Evolutionary conservation across 2,888 invertebrate genomes (phyloP).

Genomic region (Andricus curvator): DNA sequence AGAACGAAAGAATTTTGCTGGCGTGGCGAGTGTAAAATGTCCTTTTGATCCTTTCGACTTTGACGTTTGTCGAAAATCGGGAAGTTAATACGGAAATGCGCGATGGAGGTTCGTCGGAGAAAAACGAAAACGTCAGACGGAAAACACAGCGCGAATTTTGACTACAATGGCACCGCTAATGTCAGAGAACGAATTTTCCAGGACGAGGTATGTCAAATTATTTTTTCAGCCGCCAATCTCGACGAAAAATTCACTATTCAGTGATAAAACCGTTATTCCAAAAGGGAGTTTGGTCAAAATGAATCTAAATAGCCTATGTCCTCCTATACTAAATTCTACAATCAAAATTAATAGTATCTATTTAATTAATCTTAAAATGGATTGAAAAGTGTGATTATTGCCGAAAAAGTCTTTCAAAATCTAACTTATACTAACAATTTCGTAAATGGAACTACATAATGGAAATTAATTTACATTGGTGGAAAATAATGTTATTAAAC

Average conservation of each 20-base stretch:
- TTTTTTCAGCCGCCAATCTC: constrained; percentile 10
- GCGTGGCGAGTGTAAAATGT: constrained; percentile 33
- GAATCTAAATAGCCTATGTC: too few relatives aligned
- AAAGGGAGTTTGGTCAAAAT: too few relatives aligned
- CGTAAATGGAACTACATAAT: too few relatives aligned
- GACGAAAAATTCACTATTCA: not conserved
- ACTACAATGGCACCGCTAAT: constrained; percentile 51
- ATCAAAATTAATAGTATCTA: too few relatives aligned
- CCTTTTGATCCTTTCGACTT: not conserved
- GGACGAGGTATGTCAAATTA: constrained; percentile 50
- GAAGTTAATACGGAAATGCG: constrained; percentile 40
- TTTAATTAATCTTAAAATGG: too few relatives aligned
- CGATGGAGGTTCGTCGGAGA: constrained; percentile 71
- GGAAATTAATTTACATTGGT: too few relatives aligned
- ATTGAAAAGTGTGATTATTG: too few relatives aligned
- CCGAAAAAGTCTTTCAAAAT: too few relatives aligned
- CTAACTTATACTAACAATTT: too few relatives aligned
- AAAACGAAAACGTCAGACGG: constrained; percentile 57
- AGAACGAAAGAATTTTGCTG: constrained; percentile 36
- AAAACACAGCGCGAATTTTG: constrained; percentile 64
- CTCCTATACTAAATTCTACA: too few relatives aligned
- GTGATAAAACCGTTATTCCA: too few relatives aligned
- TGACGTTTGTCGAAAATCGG: not conserved
- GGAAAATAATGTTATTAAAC: too few relatives aligned
- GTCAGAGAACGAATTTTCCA: constrained; percentile 34